Conservation (phyloP, 2,113 vertebrate genomes). For the Chascanopsetta lugubris region DNA sequence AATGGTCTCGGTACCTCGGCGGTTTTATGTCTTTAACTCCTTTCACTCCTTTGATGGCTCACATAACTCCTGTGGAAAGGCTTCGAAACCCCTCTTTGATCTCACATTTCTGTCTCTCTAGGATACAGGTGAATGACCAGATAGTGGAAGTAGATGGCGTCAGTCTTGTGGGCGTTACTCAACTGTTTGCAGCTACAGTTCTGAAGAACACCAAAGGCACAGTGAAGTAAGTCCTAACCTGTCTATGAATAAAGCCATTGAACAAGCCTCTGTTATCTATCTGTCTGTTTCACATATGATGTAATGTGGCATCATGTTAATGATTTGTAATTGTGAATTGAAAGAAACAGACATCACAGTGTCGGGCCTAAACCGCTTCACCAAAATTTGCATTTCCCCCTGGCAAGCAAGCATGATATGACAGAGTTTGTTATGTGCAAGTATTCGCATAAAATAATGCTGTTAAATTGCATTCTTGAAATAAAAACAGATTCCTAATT, state of each 20-base stretch:
- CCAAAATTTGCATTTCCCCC: conserved; percentile 33
- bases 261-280: not conserved
- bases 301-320: conserved; percentile 23
- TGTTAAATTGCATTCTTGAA: conserved; percentile 1
- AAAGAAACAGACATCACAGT: not conserved
- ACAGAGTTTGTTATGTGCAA: too few relatives aligned
- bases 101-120: conserved; percentile 33
- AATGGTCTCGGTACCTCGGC: not conserved
- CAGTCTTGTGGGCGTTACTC: conserved; percentile 92
- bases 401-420: not conserved
- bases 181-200: conserved; percentile 92
- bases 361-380: conserved; percentile 4
- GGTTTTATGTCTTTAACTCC: not conserved
- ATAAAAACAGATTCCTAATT: conserved; percentile 86
- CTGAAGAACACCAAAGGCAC: conserved; percentile 94
- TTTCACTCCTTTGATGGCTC: not conserved
- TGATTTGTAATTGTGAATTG: conserved; percentile 58
- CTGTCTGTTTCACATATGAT: not conserved
- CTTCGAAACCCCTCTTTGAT: conserved; percentile 7
- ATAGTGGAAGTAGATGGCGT: conserved; percentile 92
- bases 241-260: conserved; percentile 5
- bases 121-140: conserved; percentile 91
- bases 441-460: too few relatives aligned
- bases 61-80: not conserved
- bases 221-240: conserved; percentile 81